A percentile compares a stretch with the other conserved stretches of the same genome.
phyloP scores from a whole-genome alignment of 2,113 vertebrate species.

The Chaenocephalus aceratus region DNA sequence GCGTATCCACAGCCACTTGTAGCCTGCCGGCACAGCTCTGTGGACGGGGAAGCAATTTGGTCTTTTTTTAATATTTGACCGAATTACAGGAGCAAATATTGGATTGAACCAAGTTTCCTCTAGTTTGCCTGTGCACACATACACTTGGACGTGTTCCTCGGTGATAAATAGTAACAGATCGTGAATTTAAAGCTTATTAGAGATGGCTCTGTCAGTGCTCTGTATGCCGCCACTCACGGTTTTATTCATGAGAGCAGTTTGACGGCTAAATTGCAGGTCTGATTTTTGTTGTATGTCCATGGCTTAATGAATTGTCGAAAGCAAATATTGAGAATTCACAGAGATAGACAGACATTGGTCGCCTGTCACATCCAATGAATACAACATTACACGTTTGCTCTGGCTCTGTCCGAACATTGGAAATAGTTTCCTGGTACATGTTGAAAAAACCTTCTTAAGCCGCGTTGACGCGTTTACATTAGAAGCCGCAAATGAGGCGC shows the following conservation, averaged over 20 bases:
- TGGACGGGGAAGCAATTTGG: slow-evolving; percentile 75
- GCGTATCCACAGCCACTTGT: slow-evolving; percentile 41
- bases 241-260: slow-evolving; percentile 69
- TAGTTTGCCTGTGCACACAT: slow-evolving; percentile 62
- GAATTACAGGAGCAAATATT: slow-evolving; percentile 80
- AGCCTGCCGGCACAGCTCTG: slow-evolving; percentile 60
- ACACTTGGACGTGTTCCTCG: slow-evolving; percentile 57
- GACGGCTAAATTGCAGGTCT: slow-evolving; percentile 72
- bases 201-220: slow-evolving; percentile 60
- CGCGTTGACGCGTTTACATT: slow-evolving; percentile 39
- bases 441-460: slow-evolving; percentile 41
- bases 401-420: slow-evolving; percentile 49
- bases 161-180: slow-evolving; percentile 74
- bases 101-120: slow-evolving; percentile 71
- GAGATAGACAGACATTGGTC: slow-evolving; percentile 55
- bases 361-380: slow-evolving; percentile 66
- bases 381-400: slow-evolving; percentile 50
- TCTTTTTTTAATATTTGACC: slow-evolving; percentile 78
- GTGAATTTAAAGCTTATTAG: slow-evolving; percentile 67
- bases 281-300: slow-evolving; percentile 53
- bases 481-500: slow-evolving; percentile 14
- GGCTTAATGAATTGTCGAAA: slow-evolving; percentile 62
- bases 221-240: slow-evolving; percentile 46
- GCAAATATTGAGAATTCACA: slow-evolving; percentile 71
- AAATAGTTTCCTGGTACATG: slow-evolving; percentile 55